Evolutionary conservation across 2,888 invertebrate genomes (phyloP), one percentile per base, ranked within the genome.

Genomic region (Cheilosia grossa): DNA sequence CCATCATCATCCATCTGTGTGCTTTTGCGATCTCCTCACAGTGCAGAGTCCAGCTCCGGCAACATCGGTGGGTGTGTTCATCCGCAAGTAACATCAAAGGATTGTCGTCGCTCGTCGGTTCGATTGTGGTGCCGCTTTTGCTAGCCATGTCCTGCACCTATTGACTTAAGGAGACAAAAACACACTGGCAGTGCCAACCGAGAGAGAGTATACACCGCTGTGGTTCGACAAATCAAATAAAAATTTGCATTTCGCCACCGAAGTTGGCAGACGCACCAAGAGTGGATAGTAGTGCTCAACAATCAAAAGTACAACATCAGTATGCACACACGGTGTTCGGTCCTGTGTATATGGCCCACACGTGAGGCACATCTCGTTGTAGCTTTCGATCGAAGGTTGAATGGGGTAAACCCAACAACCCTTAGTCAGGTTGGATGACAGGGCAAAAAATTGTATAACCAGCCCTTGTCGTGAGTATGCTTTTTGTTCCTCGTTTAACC

Each of bases 141-240:
- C 59, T 58, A 51, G 66, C 40, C 42, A 77, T 75, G 75, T 77
- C 72, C 81, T 85, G 70, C 40, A 85, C 70, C 81, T 85, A 85
- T 85, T 85, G 85, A 85, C 81, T 81, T 67, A 67, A 72, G 77
- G 81, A 51, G 51, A 72, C 66, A 61, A 66, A 72, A 77, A 72
- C 67, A 63, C 44, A 72, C 51, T 24, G 59, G 24, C 58, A 49
- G 17, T 51, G 17, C 17, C 37, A 58, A 85, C 75, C 85, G 53
- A 77, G 37, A 56, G 59, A 63, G 51, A 51, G 85, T 81, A 85
- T 56, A 85, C 75, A 81, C 54, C 51, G 37, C 40, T 81, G 85
- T 85, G 85, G 85, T 81, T 63, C 72, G 72, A 63, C 72, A 85
- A 72, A 81, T 85, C 85, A 85, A 85, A 85, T 70, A 85, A 72